Percentiles rank a stretch among this genome's conserved stretches.
These are phyloP conservation scores for Pseudomyrmex cubaensis DNA, from an alignment of 1,140 invertebrate genomes.

Conservation along the genomic window DNA sequence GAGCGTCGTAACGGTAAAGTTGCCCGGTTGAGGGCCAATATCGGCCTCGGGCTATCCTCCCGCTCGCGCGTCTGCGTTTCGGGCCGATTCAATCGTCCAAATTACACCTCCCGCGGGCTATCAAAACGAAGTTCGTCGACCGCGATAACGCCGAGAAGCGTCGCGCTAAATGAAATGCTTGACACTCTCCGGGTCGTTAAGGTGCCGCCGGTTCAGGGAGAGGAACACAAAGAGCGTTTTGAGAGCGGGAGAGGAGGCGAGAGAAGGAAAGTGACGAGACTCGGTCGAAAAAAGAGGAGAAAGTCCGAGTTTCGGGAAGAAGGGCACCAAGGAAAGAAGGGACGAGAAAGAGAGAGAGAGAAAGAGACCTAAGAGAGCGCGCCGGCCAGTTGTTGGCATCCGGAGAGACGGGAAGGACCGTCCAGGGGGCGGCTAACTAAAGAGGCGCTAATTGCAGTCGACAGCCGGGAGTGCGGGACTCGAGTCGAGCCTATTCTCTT, in stretches of 20 bases:
- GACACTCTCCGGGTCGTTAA: conserved; percentile 54
- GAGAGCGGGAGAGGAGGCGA: neutral
- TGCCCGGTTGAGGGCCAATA: conserved; percentile 20
- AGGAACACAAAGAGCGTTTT: conserved; percentile 26
- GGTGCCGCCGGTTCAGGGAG: neutral
- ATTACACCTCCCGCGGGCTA: conserved; percentile 49
- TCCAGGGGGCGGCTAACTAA: conserved; percentile 61
- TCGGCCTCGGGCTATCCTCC: conserved; percentile 38
- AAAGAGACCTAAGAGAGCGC: conserved; percentile 1
- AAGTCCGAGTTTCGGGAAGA: neutral
- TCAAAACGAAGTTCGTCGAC: conserved; percentile 57
- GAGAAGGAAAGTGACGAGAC: conserved; percentile 51
- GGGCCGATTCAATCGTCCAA: conserved; percentile 55
- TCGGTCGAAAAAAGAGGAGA: conserved; percentile 2
- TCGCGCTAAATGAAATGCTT: conserved; percentile 58
- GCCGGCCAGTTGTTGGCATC: conserved; percentile 47
- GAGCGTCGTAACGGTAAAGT: conserved; percentile 24
- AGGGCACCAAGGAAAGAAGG: neutral
- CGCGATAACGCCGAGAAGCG: conserved; percentile 48
- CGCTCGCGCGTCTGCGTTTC: conserved; percentile 46
- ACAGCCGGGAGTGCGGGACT: conserved; percentile 63
- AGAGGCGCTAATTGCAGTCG: conserved; percentile 71
- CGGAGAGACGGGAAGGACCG: conserved; percentile 28
- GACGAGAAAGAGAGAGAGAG: neutral
- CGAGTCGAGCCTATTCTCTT: conserved; percentile 55